Evolutionary conservation across 2,888 invertebrate species (phyloP).

Genomic region (Pristionchus exspectatus): DNA sequence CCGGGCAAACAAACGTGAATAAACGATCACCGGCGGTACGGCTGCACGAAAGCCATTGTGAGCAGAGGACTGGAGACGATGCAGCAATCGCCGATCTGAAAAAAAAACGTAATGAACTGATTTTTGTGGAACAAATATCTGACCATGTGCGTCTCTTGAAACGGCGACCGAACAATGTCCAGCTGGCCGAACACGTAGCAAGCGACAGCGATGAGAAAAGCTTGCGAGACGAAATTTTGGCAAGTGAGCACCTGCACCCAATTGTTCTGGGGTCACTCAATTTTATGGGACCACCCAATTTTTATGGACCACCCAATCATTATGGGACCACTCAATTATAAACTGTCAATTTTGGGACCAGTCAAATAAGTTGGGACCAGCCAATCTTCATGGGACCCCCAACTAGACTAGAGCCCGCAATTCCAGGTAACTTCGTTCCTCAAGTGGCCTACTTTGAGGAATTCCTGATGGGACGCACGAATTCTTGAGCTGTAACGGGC

Average conservation of each 20-base stretch:
- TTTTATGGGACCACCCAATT: no score
- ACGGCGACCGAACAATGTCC: not conserved
- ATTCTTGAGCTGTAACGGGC: not conserved
- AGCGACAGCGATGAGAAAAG: not conserved
- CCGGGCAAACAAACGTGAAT: no score
- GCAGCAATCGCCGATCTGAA: not conserved
- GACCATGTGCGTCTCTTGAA: not conserved
- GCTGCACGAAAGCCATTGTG: not conserved
- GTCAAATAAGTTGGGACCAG: no score
- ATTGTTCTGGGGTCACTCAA: no score
- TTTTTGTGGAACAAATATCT: no score
- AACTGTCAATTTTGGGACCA: no score
- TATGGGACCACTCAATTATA: no score
- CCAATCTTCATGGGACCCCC: no score
- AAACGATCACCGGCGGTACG: not conserved
- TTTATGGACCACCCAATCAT: no score
- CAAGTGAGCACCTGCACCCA: not conserved
- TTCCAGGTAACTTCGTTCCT: no score
- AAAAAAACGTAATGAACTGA: not conserved
- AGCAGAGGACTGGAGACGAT: conserved; percentile 3
- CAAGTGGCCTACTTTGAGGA: not conserved
- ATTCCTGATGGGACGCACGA: not conserved
- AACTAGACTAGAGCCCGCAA: no score
- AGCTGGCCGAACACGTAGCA: not conserved
- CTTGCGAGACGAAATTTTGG: not conserved